Conservation (phyloP, 2,888 invertebrate genomes). For the Lasius fuliginosus region DNA sequence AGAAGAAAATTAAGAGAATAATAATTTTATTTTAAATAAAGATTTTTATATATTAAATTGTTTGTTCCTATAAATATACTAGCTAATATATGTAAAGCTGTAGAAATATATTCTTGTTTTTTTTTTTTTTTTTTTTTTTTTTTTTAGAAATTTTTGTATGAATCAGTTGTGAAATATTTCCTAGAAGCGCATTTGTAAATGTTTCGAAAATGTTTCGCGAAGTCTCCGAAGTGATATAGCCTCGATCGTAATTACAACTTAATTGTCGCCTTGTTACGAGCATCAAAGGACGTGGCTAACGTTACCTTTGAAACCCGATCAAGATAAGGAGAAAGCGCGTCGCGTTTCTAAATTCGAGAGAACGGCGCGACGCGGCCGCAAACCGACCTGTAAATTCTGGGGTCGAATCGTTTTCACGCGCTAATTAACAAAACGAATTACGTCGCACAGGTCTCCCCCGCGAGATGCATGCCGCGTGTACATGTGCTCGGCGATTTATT, state of each 20-base stretch:
- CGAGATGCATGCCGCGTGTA: conserved; percentile 38
- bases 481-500: conserved; percentile 58
- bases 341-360: conserved; percentile 3
- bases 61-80: not conserved
- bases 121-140: not conserved
- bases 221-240: not conserved
- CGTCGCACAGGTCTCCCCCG: not conserved
- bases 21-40: not conserved
- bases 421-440: conserved; percentile 67
- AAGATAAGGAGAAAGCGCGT: not conserved
- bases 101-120: not conserved
- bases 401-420: conserved; percentile 33
- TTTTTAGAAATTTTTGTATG: not conserved
- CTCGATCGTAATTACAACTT: not conserved
- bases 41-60: not conserved
- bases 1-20: not conserved
- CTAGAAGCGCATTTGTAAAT: not conserved
- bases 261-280: not conserved
- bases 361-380: not conserved
- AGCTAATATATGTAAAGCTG: not conserved
- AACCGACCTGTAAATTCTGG: conserved; percentile 22
- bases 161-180: conserved; percentile 7
- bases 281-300: conserved; percentile 10
- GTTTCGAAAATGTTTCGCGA: not conserved
- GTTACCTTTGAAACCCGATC: conserved; percentile 4